These are phyloP conservation scores for Dendrocopos noguchii DNA, from an alignment of 2,113 vertebrate species.

Conservation along the genomic window DNA sequence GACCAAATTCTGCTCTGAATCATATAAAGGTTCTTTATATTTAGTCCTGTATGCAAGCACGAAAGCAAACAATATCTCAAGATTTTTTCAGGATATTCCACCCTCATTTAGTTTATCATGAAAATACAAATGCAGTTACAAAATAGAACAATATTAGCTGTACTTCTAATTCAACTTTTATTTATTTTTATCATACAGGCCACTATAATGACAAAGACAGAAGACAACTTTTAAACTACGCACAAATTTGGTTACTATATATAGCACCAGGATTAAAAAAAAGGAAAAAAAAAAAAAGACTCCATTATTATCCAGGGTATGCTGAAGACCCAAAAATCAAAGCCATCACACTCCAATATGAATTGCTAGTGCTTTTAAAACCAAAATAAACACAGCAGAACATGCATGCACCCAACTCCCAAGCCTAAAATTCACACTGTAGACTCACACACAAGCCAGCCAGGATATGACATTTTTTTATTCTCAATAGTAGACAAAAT, in stretches of 20 bases:
- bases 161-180: background rate
- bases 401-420: background rate
- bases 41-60: background rate
- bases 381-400: background rate
- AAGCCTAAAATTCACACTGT: background rate
- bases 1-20: background rate
- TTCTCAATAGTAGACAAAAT: background rate
- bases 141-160: background rate
- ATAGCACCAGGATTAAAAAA: background rate
- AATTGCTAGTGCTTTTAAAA: background rate
- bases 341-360: fast-evolving
- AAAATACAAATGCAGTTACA: background rate
- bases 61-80: background rate
- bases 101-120: background rate
- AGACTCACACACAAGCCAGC: background rate
- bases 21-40: background rate
- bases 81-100: background rate
- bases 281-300: background rate
- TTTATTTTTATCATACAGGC: background rate
- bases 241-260: background rate
- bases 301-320: background rate
- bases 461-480: background rate
- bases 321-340: background rate
- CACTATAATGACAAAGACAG: background rate
- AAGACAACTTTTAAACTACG: background rate